These are phyloP conservation scores for Caenorhabditis sp. DNA, from an alignment of 2,888 invertebrate genomes.

Conservation along the genomic window DNA sequence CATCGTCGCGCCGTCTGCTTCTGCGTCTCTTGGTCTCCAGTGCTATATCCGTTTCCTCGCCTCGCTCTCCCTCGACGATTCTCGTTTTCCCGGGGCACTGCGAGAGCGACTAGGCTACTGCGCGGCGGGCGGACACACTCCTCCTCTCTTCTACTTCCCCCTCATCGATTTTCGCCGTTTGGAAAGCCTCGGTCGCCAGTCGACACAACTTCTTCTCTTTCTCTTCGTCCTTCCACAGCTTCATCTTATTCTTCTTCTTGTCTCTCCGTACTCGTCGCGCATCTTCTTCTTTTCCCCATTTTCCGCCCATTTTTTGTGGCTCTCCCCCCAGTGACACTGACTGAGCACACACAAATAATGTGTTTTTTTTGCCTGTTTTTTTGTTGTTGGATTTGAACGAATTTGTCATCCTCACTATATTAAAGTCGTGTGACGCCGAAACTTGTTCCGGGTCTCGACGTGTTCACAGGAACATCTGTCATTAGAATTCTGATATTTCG, in stretches of 20 bases:
- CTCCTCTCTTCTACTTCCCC: conserved; percentile 50
- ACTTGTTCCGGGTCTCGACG: not conserved
- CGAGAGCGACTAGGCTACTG: conserved; percentile 51
- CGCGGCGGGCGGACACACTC: conserved; percentile 50
- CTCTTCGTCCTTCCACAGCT: conserved; percentile 35
- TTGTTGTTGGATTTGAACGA: not conserved
- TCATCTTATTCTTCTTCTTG: conserved; percentile 19
- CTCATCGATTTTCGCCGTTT: conserved; percentile 57
- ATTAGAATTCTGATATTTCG: not conserved
- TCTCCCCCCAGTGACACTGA: not conserved
- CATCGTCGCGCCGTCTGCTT: conserved; percentile 26
- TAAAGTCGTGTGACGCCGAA: too few relatives aligned
- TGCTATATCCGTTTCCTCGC: not conserved
- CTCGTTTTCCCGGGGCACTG: conserved; percentile 39
- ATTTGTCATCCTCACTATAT: too few relatives aligned
- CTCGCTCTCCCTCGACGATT: too few relatives aligned
- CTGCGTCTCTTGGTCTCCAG: conserved; percentile 33
- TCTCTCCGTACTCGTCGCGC: conserved; percentile 4
- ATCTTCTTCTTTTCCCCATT: conserved; percentile 10
- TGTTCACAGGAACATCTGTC: not conserved
- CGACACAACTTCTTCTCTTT: conserved; percentile 49
- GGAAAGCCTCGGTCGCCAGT: conserved; percentile 48
- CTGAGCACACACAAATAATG: conserved; percentile 9
- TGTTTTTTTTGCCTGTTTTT: conserved; percentile 1
- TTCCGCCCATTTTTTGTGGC: conserved; percentile 10